These are phyloP conservation scores for Cataglyphis livida DNA, from an alignment of 2,888 invertebrate species.

Conservation along the genomic window DNA sequence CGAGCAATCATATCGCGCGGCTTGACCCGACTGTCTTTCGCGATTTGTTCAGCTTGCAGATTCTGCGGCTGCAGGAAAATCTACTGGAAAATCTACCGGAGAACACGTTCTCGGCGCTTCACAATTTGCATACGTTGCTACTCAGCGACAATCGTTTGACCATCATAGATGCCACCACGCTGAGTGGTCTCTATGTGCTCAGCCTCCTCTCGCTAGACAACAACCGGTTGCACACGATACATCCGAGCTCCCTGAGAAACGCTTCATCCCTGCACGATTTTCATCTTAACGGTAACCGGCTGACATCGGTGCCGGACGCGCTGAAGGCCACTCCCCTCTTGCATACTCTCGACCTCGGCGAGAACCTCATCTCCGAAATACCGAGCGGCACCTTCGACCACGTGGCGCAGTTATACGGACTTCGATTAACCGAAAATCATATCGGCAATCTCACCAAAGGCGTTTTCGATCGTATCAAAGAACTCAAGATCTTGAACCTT, in stretches of 20 bases:
- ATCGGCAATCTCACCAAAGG: conserved; percentile 93
- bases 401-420: conserved; percentile 92
- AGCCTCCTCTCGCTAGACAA: conserved; percentile 93
- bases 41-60: conserved; percentile 92
- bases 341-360: conserved; percentile 93
- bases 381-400: conserved; percentile 93
- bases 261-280: conserved; percentile 93
- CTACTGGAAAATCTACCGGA: conserved; percentile 91
- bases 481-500: conserved; percentile 93
- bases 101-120: conserved; percentile 92
- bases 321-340: conserved; percentile 91
- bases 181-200: conserved; percentile 92
- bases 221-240: conserved; percentile 91
- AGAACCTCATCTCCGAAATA: conserved; percentile 93
- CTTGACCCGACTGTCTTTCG: conserved; percentile 92
- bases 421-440: conserved; percentile 94
- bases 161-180: conserved; percentile 91
- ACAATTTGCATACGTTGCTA: conserved; percentile 93
- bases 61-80: conserved; percentile 93
- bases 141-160: conserved; percentile 93
- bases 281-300: conserved; percentile 93
- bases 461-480: conserved; percentile 92
- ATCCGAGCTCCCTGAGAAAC: conserved; percentile 92
- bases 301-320: conserved; percentile 91
- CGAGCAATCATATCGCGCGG: conserved; percentile 91